A percentile compares a stretch with the other conserved stretches of the same genome.
Evolutionary conservation across 2,113 vertebrate genomes (phyloP).

Genomic region (Oreotrochilus melanogaster): DNA sequence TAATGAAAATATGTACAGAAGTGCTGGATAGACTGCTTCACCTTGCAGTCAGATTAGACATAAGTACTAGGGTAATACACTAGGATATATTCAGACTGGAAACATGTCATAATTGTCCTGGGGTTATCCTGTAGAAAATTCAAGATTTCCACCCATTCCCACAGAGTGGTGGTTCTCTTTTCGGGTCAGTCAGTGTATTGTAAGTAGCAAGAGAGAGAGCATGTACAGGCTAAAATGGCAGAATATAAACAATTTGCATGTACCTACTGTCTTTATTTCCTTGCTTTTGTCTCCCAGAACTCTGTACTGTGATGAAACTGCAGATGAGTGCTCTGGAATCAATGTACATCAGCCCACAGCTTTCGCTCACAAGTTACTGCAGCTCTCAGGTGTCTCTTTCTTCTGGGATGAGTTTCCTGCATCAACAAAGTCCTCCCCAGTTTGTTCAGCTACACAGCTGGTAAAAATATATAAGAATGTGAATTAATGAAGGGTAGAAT

Average conservation of each 20-base stretch:
- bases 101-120: not conserved
- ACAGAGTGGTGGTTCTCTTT: not conserved
- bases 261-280: not conserved
- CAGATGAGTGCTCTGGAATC: conserved; percentile 88
- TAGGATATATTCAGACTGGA: not conserved
- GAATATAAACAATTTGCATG: not conserved
- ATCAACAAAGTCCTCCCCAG: conserved; percentile 85
- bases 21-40: not conserved
- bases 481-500: not conserved
- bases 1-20: not conserved
- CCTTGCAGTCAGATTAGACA: not conserved
- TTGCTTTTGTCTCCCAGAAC: conserved; percentile 81
- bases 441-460: conserved; percentile 86
- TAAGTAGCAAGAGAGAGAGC: not conserved
- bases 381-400: conserved; percentile 89
- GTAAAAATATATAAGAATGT: conserved; percentile 74
- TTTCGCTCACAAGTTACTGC: conserved; percentile 93
- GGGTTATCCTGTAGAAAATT: not conserved
- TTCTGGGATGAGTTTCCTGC: conserved; percentile 98
- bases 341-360: conserved; percentile 95
- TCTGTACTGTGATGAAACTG: conserved; percentile 92
- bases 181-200: not conserved
- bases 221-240: not conserved
- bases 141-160: not conserved
- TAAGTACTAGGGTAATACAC: not conserved